Percentiles rank a stretch among this genome's conserved stretches.
Evolutionary conservation across 2,888 invertebrate species (phyloP).

Genomic region (Dynastes hyllus): DNA sequence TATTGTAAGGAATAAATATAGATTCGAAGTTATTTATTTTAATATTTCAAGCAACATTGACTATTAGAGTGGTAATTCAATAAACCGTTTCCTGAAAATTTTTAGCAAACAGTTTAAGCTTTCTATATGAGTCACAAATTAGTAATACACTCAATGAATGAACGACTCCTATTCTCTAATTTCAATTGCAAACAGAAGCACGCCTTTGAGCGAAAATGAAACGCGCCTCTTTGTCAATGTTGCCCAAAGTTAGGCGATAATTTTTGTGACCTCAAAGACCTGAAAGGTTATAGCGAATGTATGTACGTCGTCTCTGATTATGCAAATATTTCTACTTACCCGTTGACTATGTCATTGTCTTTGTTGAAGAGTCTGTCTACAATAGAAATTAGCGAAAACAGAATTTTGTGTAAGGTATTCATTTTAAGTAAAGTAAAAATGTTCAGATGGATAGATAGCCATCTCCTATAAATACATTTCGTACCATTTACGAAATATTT

Average conservation of each 20-base stretch:
- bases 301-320: background rate
- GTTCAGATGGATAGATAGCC: too few species aligned
- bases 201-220: conserved; percentile 12
- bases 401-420: too few species aligned
- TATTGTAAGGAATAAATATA: too few species aligned
- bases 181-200: conserved; percentile 25
- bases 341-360: background rate
- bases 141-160: background rate
- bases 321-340: background rate
- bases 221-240: background rate
- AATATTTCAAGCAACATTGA: too few species aligned
- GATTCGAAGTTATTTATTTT: too few species aligned
- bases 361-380: background rate
- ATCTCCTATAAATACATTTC: too few species aligned
- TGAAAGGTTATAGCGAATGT: conserved; percentile 10
- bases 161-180: conserved; percentile 14
- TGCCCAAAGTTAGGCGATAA: conserved; percentile 34
- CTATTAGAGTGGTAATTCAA: too few species aligned
- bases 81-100: background rate
- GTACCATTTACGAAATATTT: too few species aligned
- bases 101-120: conserved; percentile 16
- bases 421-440: too few species aligned
- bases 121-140: conserved; percentile 6
- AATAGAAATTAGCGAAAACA: background rate
- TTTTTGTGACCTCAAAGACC: conserved; percentile 30